Base-by-base conservation (phyloP, 2,113 vertebrate species). In the Myrmecophaga tridactyla region DNA sequence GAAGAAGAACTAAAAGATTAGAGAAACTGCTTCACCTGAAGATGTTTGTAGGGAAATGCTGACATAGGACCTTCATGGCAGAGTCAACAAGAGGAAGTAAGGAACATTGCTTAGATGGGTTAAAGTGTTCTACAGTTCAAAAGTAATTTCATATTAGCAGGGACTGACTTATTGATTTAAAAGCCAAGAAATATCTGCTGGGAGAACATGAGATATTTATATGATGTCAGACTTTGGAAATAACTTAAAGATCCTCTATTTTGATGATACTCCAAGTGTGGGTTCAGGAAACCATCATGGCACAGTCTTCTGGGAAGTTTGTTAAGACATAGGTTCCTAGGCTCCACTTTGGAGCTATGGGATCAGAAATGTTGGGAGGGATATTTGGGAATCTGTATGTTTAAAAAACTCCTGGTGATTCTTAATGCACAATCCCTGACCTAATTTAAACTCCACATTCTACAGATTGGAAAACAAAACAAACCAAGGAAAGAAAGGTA, bases 31-130 rank as follows among this genome's bases (percentile, higher is more conserved):
- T 70, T 39, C 29, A 3, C 72, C 17, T 15, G 29, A 63, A 92
- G 67, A 63, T 53, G 53, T 90, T 73, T 1, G 0, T 6, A 2
- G 21, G 29, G 21, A 69, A 60, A 7, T 7, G 13, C 34, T 18
- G 75, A 51, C 0, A 1, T 3, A 15, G 18, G 31, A 39, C 1
- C 31, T 25, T 39, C 29, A 4, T 53, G 39, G 23, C 18, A 29
- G 11, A n/a, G 31, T 10, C 34, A n/a, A 36, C 25, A 12, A n/a
- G 31, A 70, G 58, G 43, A 65, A 25, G 12, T 0, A 0, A 4
- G 21, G 18, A 31, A 2, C 15, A 10, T 20, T 39, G 1, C 12
- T 36, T 12, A 3, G 2, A 5, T 0, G 9, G 53, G 34, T n/a
- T 8, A 12, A 17, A 12, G 60, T 5, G 11, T 48, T 48, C 13